These are phyloP conservation scores for Drosophila conformis DNA, from an alignment of 2,888 invertebrate genomes.

Conservation along the genomic window DNA sequence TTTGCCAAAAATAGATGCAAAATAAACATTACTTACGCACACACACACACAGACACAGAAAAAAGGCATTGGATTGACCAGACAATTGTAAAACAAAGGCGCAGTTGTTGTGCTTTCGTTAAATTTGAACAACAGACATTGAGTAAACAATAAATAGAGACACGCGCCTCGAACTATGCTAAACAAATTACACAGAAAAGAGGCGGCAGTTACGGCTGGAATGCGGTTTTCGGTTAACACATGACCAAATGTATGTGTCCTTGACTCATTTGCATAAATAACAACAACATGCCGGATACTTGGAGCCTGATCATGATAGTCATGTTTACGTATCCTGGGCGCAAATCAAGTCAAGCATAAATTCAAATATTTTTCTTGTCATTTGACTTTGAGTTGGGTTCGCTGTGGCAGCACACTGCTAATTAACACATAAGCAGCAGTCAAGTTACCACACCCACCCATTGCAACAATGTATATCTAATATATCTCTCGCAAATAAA, in stretches of 20 bases:
- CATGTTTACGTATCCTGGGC: constrained; percentile 28
- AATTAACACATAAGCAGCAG: constrained; percentile 77
- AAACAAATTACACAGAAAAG: constrained; percentile 62
- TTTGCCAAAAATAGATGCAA: constrained; percentile 47
- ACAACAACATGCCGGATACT: constrained; percentile 45
- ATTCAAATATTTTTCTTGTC: constrained; percentile 69
- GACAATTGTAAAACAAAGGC: constrained; percentile 60
- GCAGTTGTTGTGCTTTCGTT: constrained; percentile 12
- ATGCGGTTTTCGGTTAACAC: constrained; percentile 29
- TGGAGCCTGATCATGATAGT: constrained; percentile 41
- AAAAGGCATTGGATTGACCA: constrained; percentile 46
- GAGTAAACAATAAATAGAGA: constrained; percentile 71
- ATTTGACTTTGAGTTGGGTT: constrained; percentile 66
- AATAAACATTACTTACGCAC: constrained; percentile 44
- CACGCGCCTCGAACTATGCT: constrained; percentile 77
- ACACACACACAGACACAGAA: constrained; percentile 15
- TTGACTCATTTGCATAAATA: constrained; percentile 69
- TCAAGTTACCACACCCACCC: constrained; percentile 6
- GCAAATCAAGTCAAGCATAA: constrained; percentile 72
- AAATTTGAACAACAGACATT: constrained; percentile 28
- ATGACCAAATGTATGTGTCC: constrained; percentile 26
- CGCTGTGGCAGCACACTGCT: constrained; percentile 45
- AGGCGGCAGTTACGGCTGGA: constrained; percentile 3
- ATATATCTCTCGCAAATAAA: constrained; percentile 40
- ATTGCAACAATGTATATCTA: background rate